Conservation (phyloP, 2,888 invertebrate species). For the Calliphora vomitoria region DNA sequence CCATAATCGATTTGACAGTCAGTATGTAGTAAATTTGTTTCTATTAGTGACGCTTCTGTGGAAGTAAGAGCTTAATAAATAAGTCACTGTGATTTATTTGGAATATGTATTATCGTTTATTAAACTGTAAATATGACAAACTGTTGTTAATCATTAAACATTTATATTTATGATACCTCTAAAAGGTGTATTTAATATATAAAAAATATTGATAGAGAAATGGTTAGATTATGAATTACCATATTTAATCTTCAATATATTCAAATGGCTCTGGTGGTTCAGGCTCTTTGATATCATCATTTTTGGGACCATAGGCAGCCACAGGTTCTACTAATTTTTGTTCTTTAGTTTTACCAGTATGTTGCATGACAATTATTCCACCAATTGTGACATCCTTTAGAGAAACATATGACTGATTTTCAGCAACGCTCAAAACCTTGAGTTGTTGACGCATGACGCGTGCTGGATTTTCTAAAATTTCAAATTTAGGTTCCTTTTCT, state of each 20-base stretch:
- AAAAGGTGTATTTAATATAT: not conserved
- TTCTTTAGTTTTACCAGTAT: slow-evolving; percentile 90
- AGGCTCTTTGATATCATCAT: slow-evolving; percentile 98
- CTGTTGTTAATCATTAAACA: not conserved
- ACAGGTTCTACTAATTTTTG: slow-evolving; percentile 97
- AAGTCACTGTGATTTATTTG: not conserved
- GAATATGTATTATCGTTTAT: not conserved
- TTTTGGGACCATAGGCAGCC: slow-evolving; percentile 94
- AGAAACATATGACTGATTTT: slow-evolving; percentile 92
- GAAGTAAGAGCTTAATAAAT: too few species aligned
- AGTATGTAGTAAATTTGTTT: too few species aligned
- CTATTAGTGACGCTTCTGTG: too few species aligned
- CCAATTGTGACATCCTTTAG: slow-evolving; percentile 97
- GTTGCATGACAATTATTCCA: slow-evolving; percentile 97
- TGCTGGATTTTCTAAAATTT: slow-evolving; percentile 97
- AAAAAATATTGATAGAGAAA: not conserved
- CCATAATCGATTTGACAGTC: too few species aligned
- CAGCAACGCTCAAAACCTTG: slow-evolving; percentile 91
- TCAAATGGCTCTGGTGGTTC: slow-evolving; percentile 99
- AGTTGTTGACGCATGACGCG: slow-evolving; percentile 96
- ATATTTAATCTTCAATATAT: slow-evolving; percentile 91
- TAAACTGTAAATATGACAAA: slow-evolving; percentile 4
- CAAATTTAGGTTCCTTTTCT: slow-evolving; percentile 96
- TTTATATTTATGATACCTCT: not conserved
- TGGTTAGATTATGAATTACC: not conserved